A percentile compares a stretch with the other conserved stretches of the same genome.
These are phyloP conservation scores for Amiota communis DNA, from an alignment of 2,888 invertebrate genomes.

Conservation along the genomic window DNA sequence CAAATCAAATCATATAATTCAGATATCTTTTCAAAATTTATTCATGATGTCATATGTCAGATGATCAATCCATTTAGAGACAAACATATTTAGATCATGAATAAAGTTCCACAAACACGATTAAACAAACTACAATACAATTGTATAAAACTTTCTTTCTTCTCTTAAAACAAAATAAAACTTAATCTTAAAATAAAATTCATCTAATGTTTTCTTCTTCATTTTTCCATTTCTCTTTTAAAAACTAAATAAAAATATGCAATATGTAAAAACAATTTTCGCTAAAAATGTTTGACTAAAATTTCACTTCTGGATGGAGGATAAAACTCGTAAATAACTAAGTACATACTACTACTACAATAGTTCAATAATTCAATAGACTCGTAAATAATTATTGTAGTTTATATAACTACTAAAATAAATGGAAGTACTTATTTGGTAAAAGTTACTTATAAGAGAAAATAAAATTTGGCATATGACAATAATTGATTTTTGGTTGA, in stretches of 20 bases:
- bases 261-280: conserved; percentile 7
- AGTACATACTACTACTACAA: background rate
- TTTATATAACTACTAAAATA: too few species aligned
- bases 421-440: too few species aligned
- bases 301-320: background rate
- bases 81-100: too few species aligned
- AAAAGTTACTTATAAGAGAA: too few species aligned
- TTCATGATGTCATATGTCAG: too few species aligned
- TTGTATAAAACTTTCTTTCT: background rate
- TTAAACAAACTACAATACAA: background rate
- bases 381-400: too few species aligned
- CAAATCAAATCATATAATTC: background rate
- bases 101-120: background rate
- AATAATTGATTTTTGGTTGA: too few species aligned
- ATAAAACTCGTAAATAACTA: background rate
- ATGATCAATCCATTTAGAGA: too few species aligned
- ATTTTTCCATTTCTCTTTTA: background rate
- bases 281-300: conserved; percentile 7
- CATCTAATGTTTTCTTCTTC: background rate
- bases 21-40: too few species aligned
- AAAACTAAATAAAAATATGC: background rate
- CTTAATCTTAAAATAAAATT: conserved; percentile 3
- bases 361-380: too few species aligned
- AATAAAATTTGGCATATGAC: too few species aligned
- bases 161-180: conserved; percentile 7